Conservation (phyloP, 2,888 invertebrate species). For the Drosophila ustulata region DNA sequence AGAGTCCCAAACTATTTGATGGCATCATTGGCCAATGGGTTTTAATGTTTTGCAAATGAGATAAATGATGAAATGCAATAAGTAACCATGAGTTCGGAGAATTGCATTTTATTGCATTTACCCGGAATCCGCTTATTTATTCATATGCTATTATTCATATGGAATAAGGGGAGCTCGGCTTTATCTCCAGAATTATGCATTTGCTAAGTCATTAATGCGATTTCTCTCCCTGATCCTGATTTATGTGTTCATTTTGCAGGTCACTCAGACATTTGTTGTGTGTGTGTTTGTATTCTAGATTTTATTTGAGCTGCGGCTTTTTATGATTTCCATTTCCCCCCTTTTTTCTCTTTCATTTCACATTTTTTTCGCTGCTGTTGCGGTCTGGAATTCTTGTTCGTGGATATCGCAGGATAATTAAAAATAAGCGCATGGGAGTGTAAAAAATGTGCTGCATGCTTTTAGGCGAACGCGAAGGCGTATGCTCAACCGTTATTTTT, state of each 20-base stretch:
- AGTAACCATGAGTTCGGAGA: background rate
- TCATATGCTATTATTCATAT: background rate
- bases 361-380: background rate
- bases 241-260: slow-evolving; percentile 47
- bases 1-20: background rate
- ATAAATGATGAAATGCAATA: background rate
- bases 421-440: slow-evolving; percentile 48
- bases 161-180: too few species aligned
- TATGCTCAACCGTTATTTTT: slow-evolving; percentile 23
- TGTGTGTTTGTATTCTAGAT: slow-evolving; percentile 17
- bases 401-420: slow-evolving; percentile 52
- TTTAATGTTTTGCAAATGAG: too few species aligned
- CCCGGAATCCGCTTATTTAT: background rate
- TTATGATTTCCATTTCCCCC: slow-evolving; percentile 17
- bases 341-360: slow-evolving; percentile 1
- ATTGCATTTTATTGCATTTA: background rate
- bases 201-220: slow-evolving; percentile 20
- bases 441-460: slow-evolving; percentile 28
- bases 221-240: slow-evolving; percentile 28
- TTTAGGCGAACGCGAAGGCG: slow-evolving; percentile 31
- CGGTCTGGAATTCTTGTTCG: slow-evolving; percentile 16
- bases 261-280: background rate
- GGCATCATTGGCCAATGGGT: too few species aligned
- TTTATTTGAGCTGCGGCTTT: slow-evolving; percentile 14
- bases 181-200: background rate